Conservation (phyloP, 2,888 invertebrate genomes). For the Isotomurus palustris region DNA sequence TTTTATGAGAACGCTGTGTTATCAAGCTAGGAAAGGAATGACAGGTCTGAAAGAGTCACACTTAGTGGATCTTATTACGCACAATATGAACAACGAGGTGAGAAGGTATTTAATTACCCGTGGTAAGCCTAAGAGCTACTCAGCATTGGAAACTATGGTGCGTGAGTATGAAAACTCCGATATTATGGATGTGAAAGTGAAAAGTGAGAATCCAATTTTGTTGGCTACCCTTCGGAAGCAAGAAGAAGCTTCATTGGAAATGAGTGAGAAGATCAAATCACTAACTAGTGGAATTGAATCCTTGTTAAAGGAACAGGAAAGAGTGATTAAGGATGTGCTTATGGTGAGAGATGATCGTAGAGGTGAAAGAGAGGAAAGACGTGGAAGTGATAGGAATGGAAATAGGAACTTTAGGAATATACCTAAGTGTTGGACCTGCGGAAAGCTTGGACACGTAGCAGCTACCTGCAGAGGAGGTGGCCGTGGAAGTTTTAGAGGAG, state of each 20-base stretch:
- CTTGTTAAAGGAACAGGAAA: background rate
- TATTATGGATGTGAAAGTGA: background rate
- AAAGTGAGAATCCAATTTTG: background rate
- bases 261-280: background rate
- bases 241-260: background rate
- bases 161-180: background rate
- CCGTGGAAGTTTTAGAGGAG: background rate
- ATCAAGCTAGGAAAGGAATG: background rate
- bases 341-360: background rate
- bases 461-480: slow-evolving; percentile 1
- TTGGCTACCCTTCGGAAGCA: background rate
- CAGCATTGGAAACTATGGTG: background rate
- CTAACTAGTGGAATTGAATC: background rate
- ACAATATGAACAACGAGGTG: background rate
- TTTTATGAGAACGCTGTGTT: background rate
- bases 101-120: background rate
- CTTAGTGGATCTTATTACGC: background rate
- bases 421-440: background rate
- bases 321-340: background rate
- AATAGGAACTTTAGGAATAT: slow-evolving; percentile 5
- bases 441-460: background rate
- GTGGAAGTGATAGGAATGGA: background rate
- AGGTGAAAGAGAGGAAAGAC: background rate
- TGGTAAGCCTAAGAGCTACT: background rate
- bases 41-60: background rate